Base-by-base conservation (phyloP, 2,113 vertebrate species). In the Xenopus borealis region DNA sequence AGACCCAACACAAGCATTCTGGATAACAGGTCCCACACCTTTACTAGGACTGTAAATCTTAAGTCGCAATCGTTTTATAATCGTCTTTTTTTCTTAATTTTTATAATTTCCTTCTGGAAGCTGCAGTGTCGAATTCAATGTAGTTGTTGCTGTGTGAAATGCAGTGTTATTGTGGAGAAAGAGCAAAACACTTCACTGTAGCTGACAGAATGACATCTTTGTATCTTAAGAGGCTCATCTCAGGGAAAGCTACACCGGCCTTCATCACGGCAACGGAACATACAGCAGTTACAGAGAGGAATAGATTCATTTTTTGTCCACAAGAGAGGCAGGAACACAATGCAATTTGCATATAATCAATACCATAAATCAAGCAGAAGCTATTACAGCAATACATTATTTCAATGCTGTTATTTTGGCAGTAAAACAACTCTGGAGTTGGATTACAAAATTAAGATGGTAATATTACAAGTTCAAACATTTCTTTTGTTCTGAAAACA, bases 261-360 rank as follows among this genome's bases (percentile, higher is more conserved):
- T 46, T 63, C 33, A 69, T 45, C 67, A 77, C 62, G 6, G 17
- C 30, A 70, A 66, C 18, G 59, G 70, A 77, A 77, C 33, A 19
- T 64, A 64, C 61, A 70, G 18, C 61, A 27, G 17, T 70, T 70
- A 27, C 63, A 47, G 66, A 77, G 47, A 77, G 59, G 59, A 63
- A 17, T 77, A 47, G 61, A 77, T 77, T 77, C 50, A 64, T 77
- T 30, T 64, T 70, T 77, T 55, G 59, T 55, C 74, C 74, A 77
- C 67, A 64, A 64, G 61, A 70, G 58, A 75, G 73, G 66, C 50
- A 69, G 67, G 69, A 62, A 69, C 66, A 75, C 52, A 57, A 69
- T 69, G 66, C 74, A 64, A 77, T 77, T 77, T 77, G 66, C 66
- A 77, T 70, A 64, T 77, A 77, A 64, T 77, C 74, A 77, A 77